phyloP scores from a whole-genome alignment of 2,113 vertebrate species.

The Malurus cyaneus region DNA sequence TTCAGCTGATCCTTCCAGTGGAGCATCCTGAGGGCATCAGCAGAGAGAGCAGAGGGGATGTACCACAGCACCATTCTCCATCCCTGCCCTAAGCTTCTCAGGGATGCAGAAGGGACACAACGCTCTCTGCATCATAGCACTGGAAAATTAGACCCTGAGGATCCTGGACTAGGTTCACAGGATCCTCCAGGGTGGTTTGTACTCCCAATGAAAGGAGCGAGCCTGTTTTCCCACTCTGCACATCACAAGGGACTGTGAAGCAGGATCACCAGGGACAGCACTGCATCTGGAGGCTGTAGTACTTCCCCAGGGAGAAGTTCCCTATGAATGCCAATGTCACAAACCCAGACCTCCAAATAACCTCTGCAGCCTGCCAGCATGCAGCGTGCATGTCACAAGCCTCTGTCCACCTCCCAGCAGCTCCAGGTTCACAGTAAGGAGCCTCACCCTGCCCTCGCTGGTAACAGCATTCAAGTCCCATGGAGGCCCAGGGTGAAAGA shows the following conservation, averaged over 20 bases:
- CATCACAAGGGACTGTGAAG: background rate
- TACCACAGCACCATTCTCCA: background rate
- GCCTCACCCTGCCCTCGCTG: background rate
- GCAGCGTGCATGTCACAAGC: fast-evolving
- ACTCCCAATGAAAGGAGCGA: fast-evolving
- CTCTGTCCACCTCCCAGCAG: background rate
- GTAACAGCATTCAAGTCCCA: background rate
- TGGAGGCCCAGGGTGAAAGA: background rate
- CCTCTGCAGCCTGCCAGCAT: background rate
- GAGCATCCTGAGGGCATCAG: background rate
- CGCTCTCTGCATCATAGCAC: background rate
- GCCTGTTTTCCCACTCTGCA: background rate
- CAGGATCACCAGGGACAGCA: fast-evolving
- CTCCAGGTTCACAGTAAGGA: background rate
- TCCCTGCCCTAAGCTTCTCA: background rate
- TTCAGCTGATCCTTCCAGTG: background rate
- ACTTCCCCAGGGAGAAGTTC: background rate
- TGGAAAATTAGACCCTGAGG: background rate
- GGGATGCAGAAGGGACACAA: background rate
- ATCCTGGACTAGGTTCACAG: background rate
- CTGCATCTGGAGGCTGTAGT: background rate
- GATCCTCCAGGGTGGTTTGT: background rate
- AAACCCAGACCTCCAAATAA: background rate
- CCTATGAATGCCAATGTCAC: background rate
- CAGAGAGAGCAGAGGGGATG: background rate